Evolutionary conservation across 1,140 invertebrate species (phyloP).

Genomic region (Heliothis virescens): DNA sequence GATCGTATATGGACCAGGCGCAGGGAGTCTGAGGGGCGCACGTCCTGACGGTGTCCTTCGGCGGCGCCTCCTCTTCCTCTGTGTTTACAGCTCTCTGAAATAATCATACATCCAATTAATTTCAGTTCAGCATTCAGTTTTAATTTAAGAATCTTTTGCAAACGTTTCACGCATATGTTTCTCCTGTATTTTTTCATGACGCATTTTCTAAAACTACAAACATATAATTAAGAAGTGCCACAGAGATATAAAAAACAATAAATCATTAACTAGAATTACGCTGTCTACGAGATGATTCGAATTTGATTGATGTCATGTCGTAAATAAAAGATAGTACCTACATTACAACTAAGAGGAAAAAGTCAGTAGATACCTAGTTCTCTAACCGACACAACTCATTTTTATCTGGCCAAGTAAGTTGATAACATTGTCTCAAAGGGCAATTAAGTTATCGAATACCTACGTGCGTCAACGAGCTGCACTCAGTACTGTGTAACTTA

Average conservation of each 20-base stretch:
- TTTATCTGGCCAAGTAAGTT: slow-evolving; percentile 38
- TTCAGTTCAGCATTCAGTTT: no score
- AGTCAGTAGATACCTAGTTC: not conserved
- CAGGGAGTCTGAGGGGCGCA: slow-evolving; percentile 86
- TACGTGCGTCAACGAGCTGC: slow-evolving; percentile 43
- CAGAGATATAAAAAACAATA: not conserved
- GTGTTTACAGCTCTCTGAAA: slow-evolving; percentile 1
- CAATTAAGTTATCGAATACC: slow-evolving; percentile 51
- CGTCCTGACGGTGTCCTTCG: not conserved
- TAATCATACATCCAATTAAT: not conserved
- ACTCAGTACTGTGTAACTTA: not conserved
- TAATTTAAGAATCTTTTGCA: no score
- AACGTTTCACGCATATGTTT: no score
- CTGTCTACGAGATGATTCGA: not conserved
- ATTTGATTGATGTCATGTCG: slow-evolving; percentile 18
- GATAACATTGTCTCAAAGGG: slow-evolving; percentile 54
- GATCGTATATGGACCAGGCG: slow-evolving; percentile 88
- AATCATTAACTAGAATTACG: slow-evolving; percentile 5
- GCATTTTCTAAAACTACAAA: not conserved
- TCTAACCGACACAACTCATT: slow-evolving; percentile 9
- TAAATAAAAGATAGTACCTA: not conserved
- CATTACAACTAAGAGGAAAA: slow-evolving; percentile 3
- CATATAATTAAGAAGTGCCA: not conserved
- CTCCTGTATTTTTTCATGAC: no score
- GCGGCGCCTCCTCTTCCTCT: slow-evolving; percentile 28